A percentile compares a stretch with the other conserved stretches of the same genome.
Conservation (phyloP, 2,888 invertebrate genomes). For the Perdita meconis region DNA sequence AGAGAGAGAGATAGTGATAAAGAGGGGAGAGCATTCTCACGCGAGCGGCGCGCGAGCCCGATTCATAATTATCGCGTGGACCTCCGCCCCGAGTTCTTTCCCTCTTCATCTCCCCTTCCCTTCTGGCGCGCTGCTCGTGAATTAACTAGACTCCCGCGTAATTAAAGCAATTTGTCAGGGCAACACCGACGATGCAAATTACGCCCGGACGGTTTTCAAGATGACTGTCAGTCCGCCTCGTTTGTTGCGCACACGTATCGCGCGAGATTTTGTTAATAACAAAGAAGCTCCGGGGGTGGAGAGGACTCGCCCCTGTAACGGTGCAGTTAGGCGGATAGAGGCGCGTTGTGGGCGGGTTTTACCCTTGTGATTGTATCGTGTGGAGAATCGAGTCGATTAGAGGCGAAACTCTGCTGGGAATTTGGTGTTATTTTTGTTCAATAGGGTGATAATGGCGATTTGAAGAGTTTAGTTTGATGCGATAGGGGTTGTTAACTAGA, state of each 20-base stretch:
- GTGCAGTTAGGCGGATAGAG: background rate
- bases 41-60: background rate
- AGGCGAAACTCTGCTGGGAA: no score
- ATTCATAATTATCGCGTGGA: slow-evolving; percentile 43
- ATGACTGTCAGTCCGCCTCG: slow-evolving; percentile 12
- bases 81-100: slow-evolving; percentile 2
- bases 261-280: slow-evolving; percentile 8
- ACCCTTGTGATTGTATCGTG: background rate
- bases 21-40: background rate
- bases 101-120: no score
- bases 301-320: background rate
- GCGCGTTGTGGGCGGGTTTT: background rate
- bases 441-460: no score
- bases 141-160: slow-evolving; percentile 50
- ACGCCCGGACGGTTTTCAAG: slow-evolving; percentile 33
- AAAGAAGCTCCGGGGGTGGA: background rate
- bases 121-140: background rate
- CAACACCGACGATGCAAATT: slow-evolving; percentile 34
- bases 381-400: background rate
- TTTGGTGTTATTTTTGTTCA: no score
- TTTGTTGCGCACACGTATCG: slow-evolving; percentile 5
- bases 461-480: no score
- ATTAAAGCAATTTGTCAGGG: slow-evolving; percentile 53
- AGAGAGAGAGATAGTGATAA: no score
- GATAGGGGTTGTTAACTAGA: no score